A percentile compares a stretch with the other conserved stretches of the same genome.
phyloP scores from a whole-genome alignment of 2,113 vertebrate genomes.

The Arenaria interpres region DNA sequence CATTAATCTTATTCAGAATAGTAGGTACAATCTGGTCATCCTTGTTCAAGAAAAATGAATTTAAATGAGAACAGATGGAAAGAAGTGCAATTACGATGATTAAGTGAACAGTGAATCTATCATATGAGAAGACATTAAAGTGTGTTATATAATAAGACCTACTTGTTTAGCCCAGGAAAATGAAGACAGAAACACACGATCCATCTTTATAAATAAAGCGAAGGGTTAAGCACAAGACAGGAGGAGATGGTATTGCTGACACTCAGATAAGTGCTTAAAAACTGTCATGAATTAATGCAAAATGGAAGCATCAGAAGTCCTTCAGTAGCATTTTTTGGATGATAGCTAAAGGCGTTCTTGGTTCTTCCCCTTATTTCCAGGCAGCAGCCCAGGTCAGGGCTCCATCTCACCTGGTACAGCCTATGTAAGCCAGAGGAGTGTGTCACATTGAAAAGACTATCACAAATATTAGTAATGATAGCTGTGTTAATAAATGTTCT shows the following conservation, averaged over 20 bases:
- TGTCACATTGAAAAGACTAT: not conserved
- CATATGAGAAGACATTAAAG: not conserved
- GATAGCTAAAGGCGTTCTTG: not conserved
- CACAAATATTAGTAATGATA: not conserved
- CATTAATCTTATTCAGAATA: conserved; percentile 47
- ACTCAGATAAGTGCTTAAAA: not conserved
- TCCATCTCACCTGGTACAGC: not conserved
- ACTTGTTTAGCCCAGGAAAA: not conserved
- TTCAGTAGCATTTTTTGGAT: not conserved
- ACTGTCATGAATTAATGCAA: not conserved
- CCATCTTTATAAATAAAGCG: not conserved
- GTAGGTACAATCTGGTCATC: conserved; percentile 39
- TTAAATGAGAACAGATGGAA: conserved; percentile 55
- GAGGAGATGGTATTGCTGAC: not conserved
- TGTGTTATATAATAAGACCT: not conserved
- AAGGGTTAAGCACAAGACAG: not conserved
- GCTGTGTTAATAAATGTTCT: not conserved
- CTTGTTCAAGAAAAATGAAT: conserved; percentile 33
- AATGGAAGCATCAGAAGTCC: not conserved
- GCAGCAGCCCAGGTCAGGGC: not conserved
- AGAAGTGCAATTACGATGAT: conserved; percentile 23
- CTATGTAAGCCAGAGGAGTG: not conserved
- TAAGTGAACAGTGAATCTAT: not conserved
- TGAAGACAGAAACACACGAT: not conserved
- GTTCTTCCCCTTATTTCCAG: not conserved